Base-by-base conservation (phyloP, 2,113 vertebrate genomes). In the Dunckerocampus dactyliophorus region DNA sequence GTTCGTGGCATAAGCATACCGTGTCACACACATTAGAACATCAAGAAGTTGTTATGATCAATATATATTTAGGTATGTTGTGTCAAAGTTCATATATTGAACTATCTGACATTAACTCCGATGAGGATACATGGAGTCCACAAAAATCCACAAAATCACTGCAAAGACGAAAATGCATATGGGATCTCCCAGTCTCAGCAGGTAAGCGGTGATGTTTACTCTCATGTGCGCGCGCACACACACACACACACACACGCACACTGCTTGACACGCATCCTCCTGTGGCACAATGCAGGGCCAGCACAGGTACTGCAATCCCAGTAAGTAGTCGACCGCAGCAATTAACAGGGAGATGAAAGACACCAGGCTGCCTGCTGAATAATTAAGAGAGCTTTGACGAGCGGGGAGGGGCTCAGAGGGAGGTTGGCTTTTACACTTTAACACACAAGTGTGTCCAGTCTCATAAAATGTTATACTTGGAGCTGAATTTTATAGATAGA, bases 271-370 rank as follows among this genome's bases (percentile, higher is more conserved):
- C 58, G 68, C 69, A 60, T 70, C 78, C 65, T 68, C 54, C 62
- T 47, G 65, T 80, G 69, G 63, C 71, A 75, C 74, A 72, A 62
- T 74, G 31, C 72, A 69, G 67, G 46, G 51, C 20, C 47, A 76
- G 83, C 60, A 15, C 74, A 56, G 62, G 71, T 80, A 77, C 79
- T 49, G 65, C 68, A 76, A 80, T 83, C 84, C 83, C 86, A 74
- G 83, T 66, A 70, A 86, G 83, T 83, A 88, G 85, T 86, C 81
- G 69, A 85, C 79, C 58, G 63, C 80, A 82, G 83, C 86, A 88
- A 89, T 88, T 89, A 89, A 87, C 77, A 71, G 76, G 34, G 77
- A 90, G 87, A 90, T 89, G 87, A 90, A 89, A 89, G 88, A 87
- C 81, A 80, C 71, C 59, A 62, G 73, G 80, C 71, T 85, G 85